Percentiles rank a stretch among this genome's conserved stretches.
Conservation (phyloP, 2,797 vertebrate genomes). For the Eremophila alpestris region DNA sequence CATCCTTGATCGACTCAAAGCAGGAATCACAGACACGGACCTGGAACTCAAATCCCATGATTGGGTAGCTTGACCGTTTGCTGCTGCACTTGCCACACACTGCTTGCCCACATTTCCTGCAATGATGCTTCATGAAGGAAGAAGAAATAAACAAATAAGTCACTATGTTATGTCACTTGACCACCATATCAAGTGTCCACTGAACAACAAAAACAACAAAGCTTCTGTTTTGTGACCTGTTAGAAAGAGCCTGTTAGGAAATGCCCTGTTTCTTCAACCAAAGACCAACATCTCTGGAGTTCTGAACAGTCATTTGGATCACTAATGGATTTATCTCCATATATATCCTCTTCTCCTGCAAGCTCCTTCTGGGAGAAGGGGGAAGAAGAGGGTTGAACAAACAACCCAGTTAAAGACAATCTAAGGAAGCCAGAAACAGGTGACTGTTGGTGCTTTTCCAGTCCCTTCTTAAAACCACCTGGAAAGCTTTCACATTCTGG, state of each 20-base stretch:
- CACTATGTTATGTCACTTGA: not conserved
- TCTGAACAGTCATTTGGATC: not conserved
- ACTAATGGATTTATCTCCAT: not conserved
- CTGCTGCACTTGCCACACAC: conserved; percentile 96
- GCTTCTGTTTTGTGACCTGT: not conserved
- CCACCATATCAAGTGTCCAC: not conserved
- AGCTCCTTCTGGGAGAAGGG: not conserved
- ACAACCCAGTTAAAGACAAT: not conserved
- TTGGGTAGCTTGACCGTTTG: conserved; percentile 90
- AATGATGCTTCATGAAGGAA: conserved; percentile 86
- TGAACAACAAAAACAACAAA: not conserved
- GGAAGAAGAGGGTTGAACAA: not conserved
- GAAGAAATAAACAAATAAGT: not conserved
- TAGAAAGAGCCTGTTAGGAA: not conserved
- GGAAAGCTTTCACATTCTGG: not conserved
- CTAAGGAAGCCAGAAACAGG: not conserved
- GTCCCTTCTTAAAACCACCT: not conserved
- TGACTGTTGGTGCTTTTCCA: not conserved
- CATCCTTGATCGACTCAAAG: conserved; percentile 92
- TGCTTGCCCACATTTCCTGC: conserved; percentile 95
- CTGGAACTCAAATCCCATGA: conserved; percentile 99
- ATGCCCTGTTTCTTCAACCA: not conserved
- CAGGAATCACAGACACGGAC: conserved; percentile 95
- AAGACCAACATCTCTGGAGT: not conserved
- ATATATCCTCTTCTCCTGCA: not conserved